Conservation (phyloP, 2,888 invertebrate species). For the Tridacna gigas region DNA sequence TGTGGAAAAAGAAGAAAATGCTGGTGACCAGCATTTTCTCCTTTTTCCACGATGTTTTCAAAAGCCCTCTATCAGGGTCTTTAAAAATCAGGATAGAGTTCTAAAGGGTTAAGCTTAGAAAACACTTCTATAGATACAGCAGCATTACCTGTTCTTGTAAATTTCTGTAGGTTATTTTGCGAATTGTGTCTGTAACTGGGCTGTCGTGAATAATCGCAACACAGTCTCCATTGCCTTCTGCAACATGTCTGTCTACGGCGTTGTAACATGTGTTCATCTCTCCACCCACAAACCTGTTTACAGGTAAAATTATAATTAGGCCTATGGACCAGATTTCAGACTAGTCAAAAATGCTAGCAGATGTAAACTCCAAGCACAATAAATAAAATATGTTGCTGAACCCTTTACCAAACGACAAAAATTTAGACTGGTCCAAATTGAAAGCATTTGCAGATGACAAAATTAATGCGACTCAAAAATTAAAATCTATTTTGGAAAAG, state of each 20-base stretch:
- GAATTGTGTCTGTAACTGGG: slow-evolving; percentile 91
- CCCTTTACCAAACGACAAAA: too few species aligned
- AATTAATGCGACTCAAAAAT: too few species aligned
- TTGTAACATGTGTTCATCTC: slow-evolving; percentile 97
- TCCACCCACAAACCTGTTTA: slow-evolving; percentile 92
- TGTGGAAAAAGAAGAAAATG: not conserved
- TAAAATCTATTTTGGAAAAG: too few species aligned
- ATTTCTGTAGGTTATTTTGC: slow-evolving; percentile 92
- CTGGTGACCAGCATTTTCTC: not conserved
- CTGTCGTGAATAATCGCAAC: slow-evolving; percentile 96
- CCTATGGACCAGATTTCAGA: too few species aligned
- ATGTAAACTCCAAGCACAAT: too few species aligned
- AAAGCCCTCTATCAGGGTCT: not conserved
- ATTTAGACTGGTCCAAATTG: too few species aligned
- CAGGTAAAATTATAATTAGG: too few species aligned
- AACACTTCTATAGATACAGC: not conserved
- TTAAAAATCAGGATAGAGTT: too few species aligned
- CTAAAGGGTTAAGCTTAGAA: not conserved
- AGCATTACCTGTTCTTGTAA: slow-evolving; percentile 90
- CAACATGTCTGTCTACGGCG: slow-evolving; percentile 95
- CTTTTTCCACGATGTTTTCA: not conserved
- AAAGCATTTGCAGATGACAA: too few species aligned
- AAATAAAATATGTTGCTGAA: too few species aligned
- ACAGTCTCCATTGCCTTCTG: slow-evolving; percentile 90
- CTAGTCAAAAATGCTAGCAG: too few species aligned